These are phyloP conservation scores for Vidua chalybeata DNA, from an alignment of 2,113 vertebrate genomes.

Conservation along the genomic window DNA sequence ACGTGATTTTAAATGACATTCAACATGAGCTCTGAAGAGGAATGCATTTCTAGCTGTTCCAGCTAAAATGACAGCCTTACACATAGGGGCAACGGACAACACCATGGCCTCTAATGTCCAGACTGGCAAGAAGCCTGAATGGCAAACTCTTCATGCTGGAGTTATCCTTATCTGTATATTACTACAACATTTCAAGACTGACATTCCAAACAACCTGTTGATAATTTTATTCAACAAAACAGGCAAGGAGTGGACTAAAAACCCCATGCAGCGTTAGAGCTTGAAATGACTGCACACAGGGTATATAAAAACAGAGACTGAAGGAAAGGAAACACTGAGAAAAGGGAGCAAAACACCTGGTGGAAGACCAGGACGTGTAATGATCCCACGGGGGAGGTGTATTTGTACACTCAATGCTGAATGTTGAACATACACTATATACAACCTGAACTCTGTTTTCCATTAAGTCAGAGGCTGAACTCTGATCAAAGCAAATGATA, in stretches of 20 bases:
- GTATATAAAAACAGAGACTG: not conserved
- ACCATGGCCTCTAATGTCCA: not conserved
- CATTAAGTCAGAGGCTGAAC: not conserved
- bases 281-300: not conserved
- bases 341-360: not conserved
- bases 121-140: not conserved
- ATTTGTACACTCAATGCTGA: not conserved
- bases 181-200: not conserved
- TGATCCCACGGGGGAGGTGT: accelerated
- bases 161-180: no score
- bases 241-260: not conserved
- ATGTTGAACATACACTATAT: not conserved
- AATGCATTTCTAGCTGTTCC: not conserved
- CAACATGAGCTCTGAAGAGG: not conserved
- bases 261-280: accelerated
- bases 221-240: not conserved
- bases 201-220: not conserved
- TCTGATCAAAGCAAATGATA: not conserved
- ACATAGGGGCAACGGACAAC: accelerated
- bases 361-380: not conserved
- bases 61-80: not conserved
- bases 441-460: not conserved
- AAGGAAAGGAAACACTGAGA: not conserved
- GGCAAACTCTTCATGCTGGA: not conserved
- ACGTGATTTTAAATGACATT: conserved; percentile 43